Evolutionary conservation across 2,888 invertebrate genomes (phyloP), one percentile per base, ranked within the genome.

Genomic region (Drosophila gaucha): DNA sequence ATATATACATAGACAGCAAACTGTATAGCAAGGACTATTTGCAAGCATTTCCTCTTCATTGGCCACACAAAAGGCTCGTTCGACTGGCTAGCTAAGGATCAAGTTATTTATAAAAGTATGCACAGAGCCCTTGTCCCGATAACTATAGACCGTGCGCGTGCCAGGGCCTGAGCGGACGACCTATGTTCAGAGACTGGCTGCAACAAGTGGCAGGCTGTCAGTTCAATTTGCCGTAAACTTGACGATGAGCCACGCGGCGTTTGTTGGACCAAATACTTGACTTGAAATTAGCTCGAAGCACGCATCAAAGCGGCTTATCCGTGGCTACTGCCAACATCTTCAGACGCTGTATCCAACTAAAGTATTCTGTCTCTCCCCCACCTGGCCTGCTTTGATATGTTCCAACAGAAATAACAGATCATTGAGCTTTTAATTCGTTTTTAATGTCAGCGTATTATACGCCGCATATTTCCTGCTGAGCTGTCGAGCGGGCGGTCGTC

Each of bases 381-480:
- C 20, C 9, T n/a, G n/a, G 14, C 26, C 20, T 41, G 68, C 54
- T 54, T 67, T 63, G 50, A 44, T 33, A 46, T 51, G 18, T 22
- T 47, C 43, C 55, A 63, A 59, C 65, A 58, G 43, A 64, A 72
- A 80, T 67, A 80, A 64, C 79, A 85, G 87, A 85, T 87, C 82
- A 76, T 75, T 85, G 87, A 73, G 84, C 82, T 75, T 67, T 85
- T 82, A 79, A 85, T 87, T 66, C 64, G 78, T 66, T 78, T 87
- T 79, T 87, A 87, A 85, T 85, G 85, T 75, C 73, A 59, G 80
- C 67, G 38, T 64, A 68, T 83, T 75, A 71, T 67, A 58, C 50
- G 71, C 56, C 55, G 70, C 63, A 65, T 64, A 68, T 74, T 86
- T 88, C 82, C 78, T 69, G 78, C 79, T 68, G 71, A 67, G 67